Conservation (phyloP, 2,888 invertebrate species). For the Leptopilina myrica region DNA sequence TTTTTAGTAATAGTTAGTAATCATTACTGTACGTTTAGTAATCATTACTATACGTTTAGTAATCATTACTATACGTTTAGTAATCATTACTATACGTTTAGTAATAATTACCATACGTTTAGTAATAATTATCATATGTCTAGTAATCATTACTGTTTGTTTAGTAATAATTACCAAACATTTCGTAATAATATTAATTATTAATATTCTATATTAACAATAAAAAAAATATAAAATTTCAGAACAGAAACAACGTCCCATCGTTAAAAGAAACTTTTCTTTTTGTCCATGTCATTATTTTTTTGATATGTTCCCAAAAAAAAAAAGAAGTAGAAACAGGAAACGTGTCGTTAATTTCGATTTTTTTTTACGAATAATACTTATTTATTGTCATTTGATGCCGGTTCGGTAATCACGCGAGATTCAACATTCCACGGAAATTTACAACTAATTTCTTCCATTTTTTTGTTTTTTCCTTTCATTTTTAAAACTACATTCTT, state of each 20-base stretch:
- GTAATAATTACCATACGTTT: too few relatives aligned
- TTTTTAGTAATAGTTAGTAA: too few relatives aligned
- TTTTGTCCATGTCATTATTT: background rate
- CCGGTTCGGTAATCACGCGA: conserved; percentile 51
- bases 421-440: conserved; percentile 51
- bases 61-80: too few relatives aligned
- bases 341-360: conserved; percentile 54
- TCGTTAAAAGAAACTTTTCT: conserved; percentile 42
- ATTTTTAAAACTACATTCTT: conserved; percentile 33
- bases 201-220: background rate
- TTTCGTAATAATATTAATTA: background rate
- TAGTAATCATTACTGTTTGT: too few relatives aligned
- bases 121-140: too few relatives aligned
- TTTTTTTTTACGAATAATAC: conserved; percentile 60
- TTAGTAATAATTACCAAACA: too few relatives aligned
- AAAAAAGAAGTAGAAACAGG: conserved; percentile 44
- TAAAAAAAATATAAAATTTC: background rate
- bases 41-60: too few relatives aligned
- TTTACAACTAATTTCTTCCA: conserved; percentile 45
- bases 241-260: conserved; percentile 34
- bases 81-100: too few relatives aligned
- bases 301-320: conserved; percentile 61
- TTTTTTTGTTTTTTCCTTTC: conserved; percentile 11
- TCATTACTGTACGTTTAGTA: too few relatives aligned
- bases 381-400: conserved; percentile 68